Evolutionary conservation across 2,888 invertebrate genomes (phyloP).

Genomic region (Drosophila villosipedis): DNA sequence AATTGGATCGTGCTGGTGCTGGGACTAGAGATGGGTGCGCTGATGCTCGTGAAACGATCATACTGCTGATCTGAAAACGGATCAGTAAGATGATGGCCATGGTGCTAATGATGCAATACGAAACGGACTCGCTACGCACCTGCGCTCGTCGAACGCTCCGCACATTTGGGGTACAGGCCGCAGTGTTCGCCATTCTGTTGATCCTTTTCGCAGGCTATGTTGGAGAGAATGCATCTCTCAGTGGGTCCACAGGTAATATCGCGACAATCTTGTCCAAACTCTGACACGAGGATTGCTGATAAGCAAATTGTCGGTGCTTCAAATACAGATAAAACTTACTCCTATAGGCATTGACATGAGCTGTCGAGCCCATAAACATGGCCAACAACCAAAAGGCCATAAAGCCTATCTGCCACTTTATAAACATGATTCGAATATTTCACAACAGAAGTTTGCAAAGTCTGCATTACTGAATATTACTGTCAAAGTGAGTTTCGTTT

Average conservation of each 20-base stretch:
- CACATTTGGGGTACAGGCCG: conserved; percentile 56
- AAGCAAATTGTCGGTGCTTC: neutral
- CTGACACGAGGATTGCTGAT: conserved; percentile 22
- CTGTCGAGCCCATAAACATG: conserved; percentile 5
- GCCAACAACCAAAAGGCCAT: conserved; percentile 27
- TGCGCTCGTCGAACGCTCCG: conserved; percentile 16
- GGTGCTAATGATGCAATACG: conserved; percentile 2
- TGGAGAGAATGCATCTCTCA: conserved; percentile 44
- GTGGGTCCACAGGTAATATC: conserved; percentile 47
- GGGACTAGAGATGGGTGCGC: conserved; percentile 39
- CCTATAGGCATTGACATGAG: conserved; percentile 42
- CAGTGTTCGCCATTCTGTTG: conserved; percentile 46
- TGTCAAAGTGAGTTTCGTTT: conserved; percentile 15
- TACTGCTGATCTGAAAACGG: conserved; percentile 67
- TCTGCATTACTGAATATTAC: conserved; percentile 25
- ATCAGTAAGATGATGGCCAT: conserved; percentile 34
- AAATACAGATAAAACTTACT: conserved; percentile 38
- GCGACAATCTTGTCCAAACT: conserved; percentile 50
- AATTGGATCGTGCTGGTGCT: conserved; percentile 55
- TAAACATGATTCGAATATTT: conserved; percentile 25
- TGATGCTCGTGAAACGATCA: conserved; percentile 43
- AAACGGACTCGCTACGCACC: conserved; percentile 36
- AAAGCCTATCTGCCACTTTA: conserved; percentile 11
- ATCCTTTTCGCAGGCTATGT: conserved; percentile 45
- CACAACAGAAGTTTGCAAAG: conserved; percentile 1